Evolutionary conservation across 2,888 invertebrate genomes (phyloP), one percentile per base, ranked within the genome.

Genomic region (Scotopteryx bipunctaria): DNA sequence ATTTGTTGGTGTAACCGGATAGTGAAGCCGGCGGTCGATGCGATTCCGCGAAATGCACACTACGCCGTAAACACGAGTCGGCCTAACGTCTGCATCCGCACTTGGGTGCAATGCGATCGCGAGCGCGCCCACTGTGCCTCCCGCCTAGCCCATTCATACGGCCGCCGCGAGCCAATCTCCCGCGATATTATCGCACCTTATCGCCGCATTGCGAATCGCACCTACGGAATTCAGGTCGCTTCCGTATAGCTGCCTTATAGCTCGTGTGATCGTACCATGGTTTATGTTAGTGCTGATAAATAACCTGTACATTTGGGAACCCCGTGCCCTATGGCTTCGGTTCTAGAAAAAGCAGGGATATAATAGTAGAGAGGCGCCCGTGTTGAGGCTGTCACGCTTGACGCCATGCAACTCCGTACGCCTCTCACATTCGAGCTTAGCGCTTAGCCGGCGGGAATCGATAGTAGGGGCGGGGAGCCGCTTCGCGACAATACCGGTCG

Each of bases 391-490:
- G 82, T 84, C 75, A 84, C 73, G 38, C 65, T 90, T 85, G 87
- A 86, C 83, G 86, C 84, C 84, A 86, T 71, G 57, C 90, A 89
- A 91, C 90, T 76, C 90, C 89, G 91, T 86, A 90, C 90, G 90
- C 86, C 78, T 88, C 82, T 80, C 83, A 90, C 91, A 91, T 77
- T 73, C 62, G 55, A 64, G 57, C 61, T 62, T 55, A 51, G 49
- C 29, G 57, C 61, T 62, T 55, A 51, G 49, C 29, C 46, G 40
- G 47, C 59, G 54, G 31, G 58, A 64, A 69, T 70, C 66, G 71
- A 64, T 70, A 67, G 63, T 62, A 55, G 43, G 56, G 33, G 16
- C n/a, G 31, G 16, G 42, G 51, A 52, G 58, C 59, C 56, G 64
- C 49, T 59, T 43, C 49, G 58, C 60, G 62, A 55, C 57, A 57